Evolutionary conservation across 2,797 vertebrate genomes (phyloP), one percentile per base, ranked within the genome.

Genomic region (Bradypodion pumilum): DNA sequence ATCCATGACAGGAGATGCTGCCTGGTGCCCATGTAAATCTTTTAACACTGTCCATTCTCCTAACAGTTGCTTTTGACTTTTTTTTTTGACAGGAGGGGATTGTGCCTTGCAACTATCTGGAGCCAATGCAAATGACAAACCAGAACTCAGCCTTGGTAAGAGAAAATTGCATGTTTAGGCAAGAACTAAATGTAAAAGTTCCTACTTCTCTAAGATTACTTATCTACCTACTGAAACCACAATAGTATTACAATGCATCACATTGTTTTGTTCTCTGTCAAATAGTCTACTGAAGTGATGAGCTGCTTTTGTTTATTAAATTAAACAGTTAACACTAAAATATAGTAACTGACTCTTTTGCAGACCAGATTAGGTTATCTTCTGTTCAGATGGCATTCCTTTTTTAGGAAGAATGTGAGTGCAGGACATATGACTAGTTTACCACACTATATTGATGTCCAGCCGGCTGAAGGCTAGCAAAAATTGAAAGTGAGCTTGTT

Each of bases 51-150:
- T 56, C 29, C 0, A 79, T 19, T 65, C 15, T 85, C 79, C 56
- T 81, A 80, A 59, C 49, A 5, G 15, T 21, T 56, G 52, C 13
- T 0, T 82, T 2, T 86, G 4, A 80, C n/a, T n/a, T n/a, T n/a
- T 0, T 66, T 52, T 87, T 88, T 1, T 35, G 15, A 1, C 91
- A 99, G 98, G 97, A 95, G 91, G 99, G 99, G 42, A 97, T 99
- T 0, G 97, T 99, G 74, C 99, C 99, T 59, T 98, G 97, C 89
- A 99, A 99, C 93, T 99, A 96, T 90, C 96, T 99, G 0, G 97
- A 99, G 78, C 97, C 95, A 0, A 74, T 98, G 86, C 97, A 98
- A 90, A 96, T 98, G 72, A 93, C 92, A 76, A 95, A 95, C 85
- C 93, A 95, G 90, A 89, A 83, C 78, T 82, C 95, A 93, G 8